Evolutionary conservation across 2,113 vertebrate species (phyloP).

Genomic region (Odobenus rosmarus): DNA sequence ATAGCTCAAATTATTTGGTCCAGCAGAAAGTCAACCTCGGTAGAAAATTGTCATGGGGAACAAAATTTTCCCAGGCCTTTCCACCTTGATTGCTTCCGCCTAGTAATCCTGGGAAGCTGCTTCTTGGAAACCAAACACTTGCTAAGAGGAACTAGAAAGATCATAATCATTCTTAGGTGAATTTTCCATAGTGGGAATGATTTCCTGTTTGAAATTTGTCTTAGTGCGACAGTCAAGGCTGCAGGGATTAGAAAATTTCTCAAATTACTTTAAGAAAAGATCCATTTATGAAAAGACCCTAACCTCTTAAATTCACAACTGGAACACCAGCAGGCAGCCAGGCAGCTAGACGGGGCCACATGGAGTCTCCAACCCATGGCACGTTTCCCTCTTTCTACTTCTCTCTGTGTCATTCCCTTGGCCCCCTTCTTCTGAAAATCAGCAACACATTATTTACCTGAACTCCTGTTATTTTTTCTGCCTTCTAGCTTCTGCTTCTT

Average conservation of each 20-base stretch:
- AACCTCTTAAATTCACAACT: neutral
- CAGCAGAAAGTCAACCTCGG: neutral
- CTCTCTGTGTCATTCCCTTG: neutral
- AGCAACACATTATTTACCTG: neutral
- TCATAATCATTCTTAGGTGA: neutral
- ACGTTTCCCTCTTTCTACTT: neutral
- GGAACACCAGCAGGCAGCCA: neutral
- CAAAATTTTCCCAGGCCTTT: neutral
- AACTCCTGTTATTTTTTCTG: neutral
- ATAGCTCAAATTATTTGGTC: neutral
- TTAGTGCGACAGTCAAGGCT: neutral
- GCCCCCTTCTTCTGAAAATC: neutral
- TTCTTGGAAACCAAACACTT: constrained; percentile 55
- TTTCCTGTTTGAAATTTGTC: constrained; percentile 57
- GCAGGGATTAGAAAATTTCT: constrained; percentile 28
- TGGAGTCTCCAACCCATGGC: fast-evolving
- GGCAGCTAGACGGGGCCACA: neutral
- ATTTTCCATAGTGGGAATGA: constrained; percentile 47
- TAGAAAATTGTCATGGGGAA: constrained; percentile 5
- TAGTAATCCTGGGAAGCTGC: neutral
- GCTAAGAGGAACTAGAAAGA: constrained; percentile 45
- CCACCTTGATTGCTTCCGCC: neutral
- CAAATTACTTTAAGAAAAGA: constrained; percentile 36
- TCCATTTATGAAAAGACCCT: constrained; percentile 25
- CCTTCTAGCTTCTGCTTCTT: neutral